Evolutionary conservation across 1,140 invertebrate genomes (phyloP).

Genomic region (Lepidurus apus): DNA sequence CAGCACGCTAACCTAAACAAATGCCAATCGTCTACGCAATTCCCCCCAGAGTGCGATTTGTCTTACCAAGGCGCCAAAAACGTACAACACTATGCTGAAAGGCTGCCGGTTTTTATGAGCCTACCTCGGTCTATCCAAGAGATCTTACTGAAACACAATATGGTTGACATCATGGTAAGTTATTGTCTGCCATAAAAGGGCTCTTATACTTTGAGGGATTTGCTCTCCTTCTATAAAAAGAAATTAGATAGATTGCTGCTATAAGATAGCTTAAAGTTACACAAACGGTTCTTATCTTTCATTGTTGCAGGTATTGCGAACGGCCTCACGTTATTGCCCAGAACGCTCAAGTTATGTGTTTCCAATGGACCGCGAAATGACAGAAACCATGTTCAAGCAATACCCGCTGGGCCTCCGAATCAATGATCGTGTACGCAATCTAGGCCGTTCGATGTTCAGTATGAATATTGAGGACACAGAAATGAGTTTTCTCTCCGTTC

Average conservation of each 20-base stretch:
- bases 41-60: constrained; percentile 23
- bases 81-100: constrained; percentile 26
- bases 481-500: constrained; percentile 24
- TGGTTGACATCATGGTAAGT: constrained; percentile 31
- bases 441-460: constrained; percentile 20
- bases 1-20: constrained; percentile 27
- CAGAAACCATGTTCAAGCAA: neutral
- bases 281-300: constrained; percentile 2
- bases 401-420: constrained; percentile 16
- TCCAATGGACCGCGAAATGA: constrained; percentile 25
- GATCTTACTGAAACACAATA: constrained; percentile 24
- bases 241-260: neutral
- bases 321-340: constrained; percentile 26
- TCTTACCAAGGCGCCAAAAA: neutral
- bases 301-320: constrained; percentile 14
- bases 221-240: neutral
- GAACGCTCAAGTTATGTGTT: constrained; percentile 29
- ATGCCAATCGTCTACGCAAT: neutral
- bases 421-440: constrained; percentile 1
- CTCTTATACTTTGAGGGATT: neutral
- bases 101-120: neutral
- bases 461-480: constrained; percentile 23
- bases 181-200: neutral
- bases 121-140: constrained; percentile 15
- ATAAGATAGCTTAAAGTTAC: neutral